Percentiles rank a stretch among this genome's conserved stretches.
These are phyloP conservation scores for Agonum fuliginosum DNA, from an alignment of 2,888 invertebrate species.

Conservation along the genomic window DNA sequence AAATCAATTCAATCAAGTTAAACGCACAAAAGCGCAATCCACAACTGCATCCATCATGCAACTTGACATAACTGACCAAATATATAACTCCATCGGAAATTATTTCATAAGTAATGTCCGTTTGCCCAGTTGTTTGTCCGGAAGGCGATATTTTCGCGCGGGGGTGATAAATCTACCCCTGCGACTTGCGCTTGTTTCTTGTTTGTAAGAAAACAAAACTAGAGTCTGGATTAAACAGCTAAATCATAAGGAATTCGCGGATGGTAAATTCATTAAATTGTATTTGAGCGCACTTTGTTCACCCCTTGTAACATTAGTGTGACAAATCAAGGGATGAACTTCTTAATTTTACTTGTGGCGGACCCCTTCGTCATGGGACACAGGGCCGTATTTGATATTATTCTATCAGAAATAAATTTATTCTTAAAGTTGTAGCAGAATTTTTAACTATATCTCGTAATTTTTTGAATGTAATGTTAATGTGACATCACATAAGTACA, in stretches of 20 bases:
- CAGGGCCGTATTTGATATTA: neutral
- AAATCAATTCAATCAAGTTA: conserved; percentile 10
- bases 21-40: neutral
- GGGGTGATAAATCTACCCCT: neutral
- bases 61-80: conserved; percentile 37
- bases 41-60: conserved; percentile 22
- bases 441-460: neutral
- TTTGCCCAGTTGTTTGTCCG: conserved; percentile 48
- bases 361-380: conserved; percentile 56
- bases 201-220: conserved; percentile 25
- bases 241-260: conserved; percentile 31
- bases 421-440: neutral
- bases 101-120: conserved; percentile 55
- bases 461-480: too few relatives aligned
- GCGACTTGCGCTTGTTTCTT: neutral
- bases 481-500: too few relatives aligned
- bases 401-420: neutral
- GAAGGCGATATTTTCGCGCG: conserved; percentile 43
- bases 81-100: conserved; percentile 51
- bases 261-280: conserved; percentile 46
- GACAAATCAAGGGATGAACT: conserved; percentile 68
- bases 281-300: conserved; percentile 21
- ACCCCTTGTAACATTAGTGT: conserved; percentile 51
- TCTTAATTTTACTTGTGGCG: conserved; percentile 72
- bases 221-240: conserved; percentile 13